Conservation (phyloP, 2,113 vertebrate species). For the Pterocles burchelli region DNA sequence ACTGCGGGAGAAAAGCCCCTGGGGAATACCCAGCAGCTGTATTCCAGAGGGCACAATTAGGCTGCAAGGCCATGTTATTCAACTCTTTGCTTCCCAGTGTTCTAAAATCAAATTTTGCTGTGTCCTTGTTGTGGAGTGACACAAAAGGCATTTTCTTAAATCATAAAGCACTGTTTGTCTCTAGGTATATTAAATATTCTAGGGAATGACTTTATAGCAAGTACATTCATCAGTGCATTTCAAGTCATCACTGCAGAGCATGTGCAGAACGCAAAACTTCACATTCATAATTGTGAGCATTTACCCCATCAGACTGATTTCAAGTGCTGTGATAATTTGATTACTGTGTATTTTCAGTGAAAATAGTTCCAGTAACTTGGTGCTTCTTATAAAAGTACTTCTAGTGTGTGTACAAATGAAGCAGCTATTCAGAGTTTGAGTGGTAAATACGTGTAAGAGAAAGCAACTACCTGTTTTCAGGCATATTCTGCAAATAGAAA, state of each 20-base stretch:
- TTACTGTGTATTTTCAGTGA: neutral
- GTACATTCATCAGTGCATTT: neutral
- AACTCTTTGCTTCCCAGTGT: neutral
- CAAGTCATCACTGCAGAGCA: neutral
- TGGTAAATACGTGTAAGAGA: neutral
- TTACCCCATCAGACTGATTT: constrained; percentile 28
- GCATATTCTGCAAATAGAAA: neutral
- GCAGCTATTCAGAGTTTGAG: constrained; percentile 3
- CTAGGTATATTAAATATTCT: neutral
- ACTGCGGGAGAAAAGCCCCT: neutral
- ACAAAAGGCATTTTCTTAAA: neutral
- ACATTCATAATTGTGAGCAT: neutral
- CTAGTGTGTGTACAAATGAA: neutral
- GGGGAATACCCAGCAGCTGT: neutral
- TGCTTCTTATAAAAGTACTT: constrained; percentile 2
- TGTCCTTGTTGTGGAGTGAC: neutral
- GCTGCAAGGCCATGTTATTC: neutral
- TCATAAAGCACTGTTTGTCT: neutral
- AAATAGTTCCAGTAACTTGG: constrained; percentile 14
- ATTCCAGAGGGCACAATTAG: neutral
- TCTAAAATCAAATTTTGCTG: neutral
- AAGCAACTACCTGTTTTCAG: neutral
- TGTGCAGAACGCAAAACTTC: neutral
- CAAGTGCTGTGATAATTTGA: constrained; percentile 35
- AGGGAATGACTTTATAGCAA: neutral